Evolutionary conservation across 2,113 vertebrate genomes (phyloP).

Genomic region (Sinocyclocheilus maitianheensis): DNA sequence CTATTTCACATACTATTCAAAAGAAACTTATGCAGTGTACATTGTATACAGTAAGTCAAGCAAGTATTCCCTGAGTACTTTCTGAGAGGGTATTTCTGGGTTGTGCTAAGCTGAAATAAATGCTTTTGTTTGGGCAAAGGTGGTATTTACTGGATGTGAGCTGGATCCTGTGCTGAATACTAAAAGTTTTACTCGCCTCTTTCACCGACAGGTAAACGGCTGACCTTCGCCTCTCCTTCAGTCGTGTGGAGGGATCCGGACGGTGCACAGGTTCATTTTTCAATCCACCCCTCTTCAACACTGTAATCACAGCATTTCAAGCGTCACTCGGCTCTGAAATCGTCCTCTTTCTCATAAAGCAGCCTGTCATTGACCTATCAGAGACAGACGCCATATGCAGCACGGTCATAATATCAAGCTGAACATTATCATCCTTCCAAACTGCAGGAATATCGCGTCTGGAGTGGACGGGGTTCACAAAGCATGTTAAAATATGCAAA

Average conservation of each 20-base stretch:
- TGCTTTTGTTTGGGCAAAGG: neutral
- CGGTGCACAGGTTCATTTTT: slow-evolving; percentile 22
- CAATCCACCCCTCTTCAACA: neutral
- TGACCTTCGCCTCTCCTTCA: slow-evolving; percentile 8
- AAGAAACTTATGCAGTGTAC: neutral
- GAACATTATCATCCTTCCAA: slow-evolving; percentile 28
- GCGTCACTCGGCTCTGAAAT: neutral
- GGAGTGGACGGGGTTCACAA: slow-evolving; percentile 50
- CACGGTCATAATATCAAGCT: slow-evolving; percentile 25
- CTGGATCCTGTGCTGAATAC: slow-evolving; percentile 34
- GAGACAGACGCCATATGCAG: slow-evolving; percentile 4
- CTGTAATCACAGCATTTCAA: slow-evolving; percentile 17
- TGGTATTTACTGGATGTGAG: neutral
- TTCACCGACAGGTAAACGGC: neutral
- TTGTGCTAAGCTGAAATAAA: neutral
- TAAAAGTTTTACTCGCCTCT: neutral
- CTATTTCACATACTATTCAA: neutral
- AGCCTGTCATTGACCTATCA: slow-evolving; percentile 37
- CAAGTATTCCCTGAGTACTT: neutral
- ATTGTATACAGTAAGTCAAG: neutral
- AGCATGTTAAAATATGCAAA: slow-evolving; percentile 60
- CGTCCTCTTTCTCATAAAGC: slow-evolving; percentile 8
- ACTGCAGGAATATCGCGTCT: slow-evolving; percentile 28
- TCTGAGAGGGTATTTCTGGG: neutral
- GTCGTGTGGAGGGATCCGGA: neutral